Evolutionary conservation across 2,888 invertebrate genomes (phyloP), one percentile per base, ranked within the genome.

Genomic region (Operophtera brumata): DNA sequence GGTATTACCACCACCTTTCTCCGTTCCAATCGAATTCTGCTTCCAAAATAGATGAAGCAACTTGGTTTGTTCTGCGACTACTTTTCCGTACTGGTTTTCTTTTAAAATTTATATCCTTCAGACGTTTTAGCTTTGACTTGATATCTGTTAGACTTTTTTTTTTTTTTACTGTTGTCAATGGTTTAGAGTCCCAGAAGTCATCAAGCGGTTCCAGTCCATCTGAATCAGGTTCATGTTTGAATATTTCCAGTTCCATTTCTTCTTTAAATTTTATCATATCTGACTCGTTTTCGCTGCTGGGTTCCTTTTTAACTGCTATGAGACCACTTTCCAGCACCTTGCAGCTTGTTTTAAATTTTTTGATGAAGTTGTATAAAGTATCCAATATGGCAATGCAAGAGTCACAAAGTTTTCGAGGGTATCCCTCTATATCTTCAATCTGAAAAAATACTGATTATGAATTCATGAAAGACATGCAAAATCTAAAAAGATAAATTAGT

Each of bases 1-100:
- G 40, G 47, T 68, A 69, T 80, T 86, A 90, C 90, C 88, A 84
- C 89, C 88, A 89, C 71, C 74, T 73, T 65, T 82, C 78, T 43
- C 84, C 88, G 67, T 66, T 81, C 88, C 88, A 90, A 34, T 68
- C 48, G 70, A 82, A 89, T 58, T 82, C 80, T 39, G 84, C 85
- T 75, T 89, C 89, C 65, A 88, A 67, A 64, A 89, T 71, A 57
- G 88, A 85, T 46, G 84, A 74, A 41, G 86, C 86, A 55, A 86
- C 74, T 65, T 71, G 82, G 61, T 75, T 80, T 14, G 77, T 78
- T 57, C 67, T 71, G 39, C 58, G 62, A 44, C 61, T 57, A 40
- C 39, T 47, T 32, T 56, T 57, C 4, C 42, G 50, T 46, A 9
- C 13, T 8, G 40, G 30, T 26, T 52, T 67, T 63, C 30, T 62